These are phyloP conservation scores for Notamacropus eugenii DNA, from an alignment of 2,797 vertebrate species.

Conservation along the genomic window DNA sequence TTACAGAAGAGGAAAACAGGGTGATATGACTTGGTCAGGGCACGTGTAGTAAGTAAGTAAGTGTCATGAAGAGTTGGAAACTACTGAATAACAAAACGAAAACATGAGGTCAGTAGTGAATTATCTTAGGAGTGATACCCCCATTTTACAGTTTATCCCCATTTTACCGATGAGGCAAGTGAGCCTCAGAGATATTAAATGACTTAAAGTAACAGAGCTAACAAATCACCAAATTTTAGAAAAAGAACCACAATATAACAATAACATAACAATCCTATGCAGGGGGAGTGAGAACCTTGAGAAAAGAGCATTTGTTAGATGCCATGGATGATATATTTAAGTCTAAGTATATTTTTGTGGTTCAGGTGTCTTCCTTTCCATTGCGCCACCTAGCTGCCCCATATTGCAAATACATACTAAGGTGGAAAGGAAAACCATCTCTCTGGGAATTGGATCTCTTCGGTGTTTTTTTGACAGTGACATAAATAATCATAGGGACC, in stretches of 20 bases:
- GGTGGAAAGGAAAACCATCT: no score
- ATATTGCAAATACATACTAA: not conserved
- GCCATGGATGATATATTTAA: constrained; percentile 42
- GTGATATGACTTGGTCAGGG: not conserved
- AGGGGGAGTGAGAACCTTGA: constrained; percentile 56
- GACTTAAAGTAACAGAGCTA: not conserved
- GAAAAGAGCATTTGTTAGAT: constrained; percentile 63
- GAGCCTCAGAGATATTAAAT: not conserved
- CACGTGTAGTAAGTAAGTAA: not conserved
- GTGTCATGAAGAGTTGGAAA: not conserved
- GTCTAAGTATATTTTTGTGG: constrained; percentile 62
- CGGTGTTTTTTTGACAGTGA: constrained; percentile 56
- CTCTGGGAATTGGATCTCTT: constrained; percentile 37
- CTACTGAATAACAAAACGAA: not conserved
- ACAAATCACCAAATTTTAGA: not conserved
- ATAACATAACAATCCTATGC: constrained; percentile 3
- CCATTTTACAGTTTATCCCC: no score
- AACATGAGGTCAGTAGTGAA: not conserved
- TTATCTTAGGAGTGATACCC: not conserved
- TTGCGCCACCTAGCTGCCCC: not conserved
- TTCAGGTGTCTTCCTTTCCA: constrained; percentile 23
- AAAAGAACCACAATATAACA: not conserved
- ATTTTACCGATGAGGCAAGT: not conserved
- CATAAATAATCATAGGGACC: constrained; percentile 65
- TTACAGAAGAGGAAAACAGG: not conserved